Evolutionary conservation across 1,140 invertebrate genomes (phyloP).

Genomic region (Saccostrea cuccullata): DNA sequence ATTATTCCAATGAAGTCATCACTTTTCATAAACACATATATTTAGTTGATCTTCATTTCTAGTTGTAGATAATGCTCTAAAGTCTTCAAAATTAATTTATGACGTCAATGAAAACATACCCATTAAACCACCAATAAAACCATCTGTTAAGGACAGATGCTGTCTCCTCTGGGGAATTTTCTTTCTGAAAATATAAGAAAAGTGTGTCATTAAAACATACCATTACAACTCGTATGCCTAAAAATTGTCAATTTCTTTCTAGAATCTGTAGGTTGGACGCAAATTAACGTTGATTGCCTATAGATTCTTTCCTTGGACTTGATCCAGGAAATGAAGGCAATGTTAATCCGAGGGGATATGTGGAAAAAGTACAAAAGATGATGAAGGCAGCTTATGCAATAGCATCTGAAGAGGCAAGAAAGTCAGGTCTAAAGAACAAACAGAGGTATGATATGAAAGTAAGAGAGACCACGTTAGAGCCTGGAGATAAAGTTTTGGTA

Average conservation of each 20-base stretch:
- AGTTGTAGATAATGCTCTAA: too few species aligned
- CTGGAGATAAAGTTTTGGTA: constrained; percentile 52
- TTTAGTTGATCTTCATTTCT: too few species aligned
- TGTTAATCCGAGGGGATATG: constrained; percentile 8
- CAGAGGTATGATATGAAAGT: not conserved
- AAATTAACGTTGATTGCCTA: constrained; percentile 1
- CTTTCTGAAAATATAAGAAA: not conserved
- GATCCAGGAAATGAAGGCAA: not conserved
- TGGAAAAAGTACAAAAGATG: constrained; percentile 24
- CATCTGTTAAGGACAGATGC: constrained; percentile 51
- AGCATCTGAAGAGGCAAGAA: constrained; percentile 38
- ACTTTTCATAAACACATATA: too few species aligned
- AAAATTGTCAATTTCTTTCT: not conserved
- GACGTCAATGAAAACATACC: constrained; percentile 33
- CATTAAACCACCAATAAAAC: constrained; percentile 50
- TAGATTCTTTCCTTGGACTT: constrained; percentile 53
- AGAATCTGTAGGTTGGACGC: too few species aligned
- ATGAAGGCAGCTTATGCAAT: constrained; percentile 35
- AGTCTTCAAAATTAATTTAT: too few species aligned
- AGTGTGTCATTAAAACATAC: too few species aligned
- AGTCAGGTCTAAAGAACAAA: constrained; percentile 25
- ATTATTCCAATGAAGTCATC: too few species aligned
- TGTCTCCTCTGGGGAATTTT: constrained; percentile 32
- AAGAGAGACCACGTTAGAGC: constrained; percentile 25
- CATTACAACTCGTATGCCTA: too few species aligned